Evolutionary conservation across 1,140 invertebrate species (phyloP).

Genomic region (Pachypeltis micranthus): DNA sequence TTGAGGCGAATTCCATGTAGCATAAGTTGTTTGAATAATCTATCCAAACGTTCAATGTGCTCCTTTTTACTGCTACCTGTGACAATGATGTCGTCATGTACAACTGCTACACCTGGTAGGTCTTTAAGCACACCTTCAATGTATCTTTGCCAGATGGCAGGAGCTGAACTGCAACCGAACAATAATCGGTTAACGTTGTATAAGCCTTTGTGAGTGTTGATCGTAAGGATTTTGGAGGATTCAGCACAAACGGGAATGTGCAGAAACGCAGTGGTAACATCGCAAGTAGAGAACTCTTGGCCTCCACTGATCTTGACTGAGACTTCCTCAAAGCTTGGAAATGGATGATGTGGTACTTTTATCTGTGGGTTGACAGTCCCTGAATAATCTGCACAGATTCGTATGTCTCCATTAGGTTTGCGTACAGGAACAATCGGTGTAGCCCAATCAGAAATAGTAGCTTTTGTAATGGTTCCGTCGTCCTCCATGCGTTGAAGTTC

Average conservation of each 20-base stretch:
- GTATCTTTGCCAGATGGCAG: background rate
- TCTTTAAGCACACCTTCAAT: background rate
- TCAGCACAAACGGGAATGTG: background rate
- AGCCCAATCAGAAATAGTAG: slow-evolving; percentile 38
- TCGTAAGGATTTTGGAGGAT: background rate
- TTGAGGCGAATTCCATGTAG: background rate
- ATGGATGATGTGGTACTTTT: background rate
- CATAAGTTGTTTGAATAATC: background rate
- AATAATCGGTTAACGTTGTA: background rate
- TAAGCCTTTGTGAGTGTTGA: background rate
- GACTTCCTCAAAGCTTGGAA: background rate
- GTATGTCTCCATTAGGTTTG: slow-evolving; percentile 35
- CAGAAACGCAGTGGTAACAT: background rate
- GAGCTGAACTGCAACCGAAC: background rate
- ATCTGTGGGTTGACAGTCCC: slow-evolving; percentile 33
- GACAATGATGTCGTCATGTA: background rate
- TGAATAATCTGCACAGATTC: slow-evolving; percentile 41
- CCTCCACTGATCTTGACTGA: background rate
- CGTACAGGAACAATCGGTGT: slow-evolving; percentile 39
- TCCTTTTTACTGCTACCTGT: background rate
- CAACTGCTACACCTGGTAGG: background rate
- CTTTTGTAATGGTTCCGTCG: slow-evolving; percentile 31
- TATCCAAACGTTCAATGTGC: background rate
- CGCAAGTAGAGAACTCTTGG: background rate
- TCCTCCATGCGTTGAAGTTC: slow-evolving; percentile 32